A percentile compares a stretch with the other conserved stretches of the same genome.
Evolutionary conservation across 1,140 invertebrate genomes (phyloP).

Genomic region (Nymphalis io): DNA sequence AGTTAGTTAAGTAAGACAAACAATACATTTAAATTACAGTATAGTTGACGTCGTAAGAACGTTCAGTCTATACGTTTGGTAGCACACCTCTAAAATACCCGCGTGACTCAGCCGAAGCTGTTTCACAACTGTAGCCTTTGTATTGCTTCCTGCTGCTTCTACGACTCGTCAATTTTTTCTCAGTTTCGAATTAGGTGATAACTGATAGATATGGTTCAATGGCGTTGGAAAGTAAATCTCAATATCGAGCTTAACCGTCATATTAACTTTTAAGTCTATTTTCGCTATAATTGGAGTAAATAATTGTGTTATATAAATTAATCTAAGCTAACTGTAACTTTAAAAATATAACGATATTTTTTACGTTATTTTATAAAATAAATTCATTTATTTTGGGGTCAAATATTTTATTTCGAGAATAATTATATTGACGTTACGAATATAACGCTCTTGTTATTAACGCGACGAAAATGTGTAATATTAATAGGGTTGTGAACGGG

Average conservation of each 20-base stretch:
- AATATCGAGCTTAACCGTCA: no score
- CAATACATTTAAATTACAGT: constrained; percentile 30
- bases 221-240: neutral
- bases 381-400: no score
- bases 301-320: no score
- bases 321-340: no score
- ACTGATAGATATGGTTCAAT: constrained; percentile 21
- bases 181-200: constrained; percentile 13
- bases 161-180: constrained; percentile 26
- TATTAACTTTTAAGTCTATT: no score
- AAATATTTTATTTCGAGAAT: no score
- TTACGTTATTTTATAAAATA: no score
- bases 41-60: constrained; percentile 26
- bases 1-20: neutral
- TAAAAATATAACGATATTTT: no score
- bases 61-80: constrained; percentile 31
- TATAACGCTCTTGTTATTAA: neutral
- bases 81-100: constrained; percentile 66
- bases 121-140: constrained; percentile 74
- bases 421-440: no score
- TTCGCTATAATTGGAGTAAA: neutral
- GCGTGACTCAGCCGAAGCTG: constrained; percentile 64
- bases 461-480: neutral
- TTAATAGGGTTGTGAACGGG: no score
- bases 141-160: constrained; percentile 70